These are phyloP conservation scores for Oncorhynchus nerka DNA, from an alignment of 2,113 vertebrate genomes.

Conservation along the genomic window DNA sequence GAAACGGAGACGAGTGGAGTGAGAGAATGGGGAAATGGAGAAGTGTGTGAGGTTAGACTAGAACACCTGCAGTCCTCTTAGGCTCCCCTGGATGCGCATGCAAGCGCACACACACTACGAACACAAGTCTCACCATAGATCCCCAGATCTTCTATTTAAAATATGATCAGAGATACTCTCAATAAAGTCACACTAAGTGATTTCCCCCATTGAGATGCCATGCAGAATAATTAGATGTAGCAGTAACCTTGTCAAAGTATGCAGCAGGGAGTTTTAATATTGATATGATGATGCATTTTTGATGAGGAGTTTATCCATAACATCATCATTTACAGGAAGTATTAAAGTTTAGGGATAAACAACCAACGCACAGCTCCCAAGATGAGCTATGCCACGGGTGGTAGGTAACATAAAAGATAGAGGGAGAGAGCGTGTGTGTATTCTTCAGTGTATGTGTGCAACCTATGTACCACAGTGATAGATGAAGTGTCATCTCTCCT, in stretches of 20 bases:
- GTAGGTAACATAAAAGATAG: slow-evolving; percentile 17
- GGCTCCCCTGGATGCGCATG: no score
- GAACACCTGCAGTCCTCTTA: not conserved
- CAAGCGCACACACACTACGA: not conserved
- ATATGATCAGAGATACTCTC: not conserved
- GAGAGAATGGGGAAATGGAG: not conserved
- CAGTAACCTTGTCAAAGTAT: not conserved
- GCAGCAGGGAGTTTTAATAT: slow-evolving; percentile 33
- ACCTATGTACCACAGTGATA: not conserved
- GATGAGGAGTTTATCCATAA: slow-evolving; percentile 40
- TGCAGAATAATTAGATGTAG: no score
- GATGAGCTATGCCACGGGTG: slow-evolving; percentile 39
- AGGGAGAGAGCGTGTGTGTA: no score
- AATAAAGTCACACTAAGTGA: not conserved
- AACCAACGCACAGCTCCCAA: slow-evolving; percentile 38
- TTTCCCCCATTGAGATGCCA: not conserved
- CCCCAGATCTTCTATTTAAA: not conserved
- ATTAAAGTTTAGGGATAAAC: slow-evolving; percentile 37
- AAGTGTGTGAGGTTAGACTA: not conserved
- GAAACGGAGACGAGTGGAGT: not conserved
- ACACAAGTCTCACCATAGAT: not conserved
- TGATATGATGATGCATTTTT: slow-evolving; percentile 36
- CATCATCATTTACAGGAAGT: slow-evolving; percentile 34
- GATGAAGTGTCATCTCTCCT: slow-evolving; percentile 1
- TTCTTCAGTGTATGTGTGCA: slow-evolving; percentile 6